These are phyloP conservation scores for Willowsia nigromaculata DNA, from an alignment of 2,888 invertebrate species.

Conservation along the genomic window DNA sequence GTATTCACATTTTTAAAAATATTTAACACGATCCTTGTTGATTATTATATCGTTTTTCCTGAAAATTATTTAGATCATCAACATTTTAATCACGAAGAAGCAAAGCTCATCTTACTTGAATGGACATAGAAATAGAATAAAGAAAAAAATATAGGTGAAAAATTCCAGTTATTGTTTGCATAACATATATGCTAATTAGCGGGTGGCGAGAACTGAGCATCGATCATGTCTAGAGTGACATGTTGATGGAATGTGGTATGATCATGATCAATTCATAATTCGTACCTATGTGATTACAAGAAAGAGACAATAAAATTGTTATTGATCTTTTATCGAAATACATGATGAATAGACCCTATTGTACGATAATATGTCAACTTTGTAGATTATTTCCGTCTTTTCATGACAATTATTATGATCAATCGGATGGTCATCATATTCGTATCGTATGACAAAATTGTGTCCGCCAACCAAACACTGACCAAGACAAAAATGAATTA, in stretches of 20 bases:
- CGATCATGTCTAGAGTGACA: constrained; percentile 8
- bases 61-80: constrained; percentile 31
- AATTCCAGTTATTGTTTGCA: constrained; percentile 1
- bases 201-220: constrained; percentile 4
- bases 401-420: neutral
- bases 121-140: neutral
- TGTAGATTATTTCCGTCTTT: constrained; percentile 32
- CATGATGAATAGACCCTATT: constrained; percentile 8
- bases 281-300: neutral
- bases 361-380: neutral
- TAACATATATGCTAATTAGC: constrained; percentile 50
- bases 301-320: constrained; percentile 2
- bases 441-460: neutral
- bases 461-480: constrained; percentile 15
- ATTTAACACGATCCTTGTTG: neutral
- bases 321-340: constrained; percentile 27
- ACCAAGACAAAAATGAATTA: neutral
- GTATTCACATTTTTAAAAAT: neutral
- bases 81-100: constrained; percentile 17
- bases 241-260: constrained; percentile 17
- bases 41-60: neutral
- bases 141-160: no score
- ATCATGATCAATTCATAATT: neutral
- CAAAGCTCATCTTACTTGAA: neutral
- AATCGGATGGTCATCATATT: no score